These are phyloP conservation scores for Calephelis perditalis DNA, from an alignment of 2,888 invertebrate genomes.

Conservation along the genomic window DNA sequence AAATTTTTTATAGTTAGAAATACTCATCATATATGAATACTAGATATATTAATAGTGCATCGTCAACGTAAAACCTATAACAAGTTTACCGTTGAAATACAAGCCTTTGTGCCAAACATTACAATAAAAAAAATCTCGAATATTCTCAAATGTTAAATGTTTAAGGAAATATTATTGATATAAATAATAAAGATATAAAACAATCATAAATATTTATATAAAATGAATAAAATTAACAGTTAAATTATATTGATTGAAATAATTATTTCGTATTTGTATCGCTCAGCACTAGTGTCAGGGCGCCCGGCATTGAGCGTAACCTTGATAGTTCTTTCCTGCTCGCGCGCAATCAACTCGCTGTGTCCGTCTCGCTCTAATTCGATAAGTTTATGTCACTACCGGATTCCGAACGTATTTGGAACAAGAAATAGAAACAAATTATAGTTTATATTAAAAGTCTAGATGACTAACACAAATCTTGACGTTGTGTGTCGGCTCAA, in stretches of 20 bases:
- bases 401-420: constrained; percentile 54
- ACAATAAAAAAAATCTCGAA: no score
- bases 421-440: constrained; percentile 12
- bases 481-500: not conserved
- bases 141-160: no score
- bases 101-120: no score
- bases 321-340: constrained; percentile 57
- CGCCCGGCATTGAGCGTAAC: constrained; percentile 62
- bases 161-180: not conserved
- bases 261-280: constrained; percentile 33
- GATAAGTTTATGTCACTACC: constrained; percentile 52
- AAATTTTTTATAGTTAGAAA: no score
- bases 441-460: constrained; percentile 4
- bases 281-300: constrained; percentile 41
- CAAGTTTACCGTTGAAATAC: no score
- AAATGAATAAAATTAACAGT: not conserved
- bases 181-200: not conserved
- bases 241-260: constrained; percentile 20
- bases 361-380: constrained; percentile 45
- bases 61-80: no score
- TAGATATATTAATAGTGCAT: no score
- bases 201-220: not conserved
- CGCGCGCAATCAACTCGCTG: constrained; percentile 33
- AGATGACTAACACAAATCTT: constrained; percentile 8
- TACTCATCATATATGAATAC: no score